phyloP scores from a whole-genome alignment of 2,113 vertebrate genomes.

The Butorides virescens region DNA sequence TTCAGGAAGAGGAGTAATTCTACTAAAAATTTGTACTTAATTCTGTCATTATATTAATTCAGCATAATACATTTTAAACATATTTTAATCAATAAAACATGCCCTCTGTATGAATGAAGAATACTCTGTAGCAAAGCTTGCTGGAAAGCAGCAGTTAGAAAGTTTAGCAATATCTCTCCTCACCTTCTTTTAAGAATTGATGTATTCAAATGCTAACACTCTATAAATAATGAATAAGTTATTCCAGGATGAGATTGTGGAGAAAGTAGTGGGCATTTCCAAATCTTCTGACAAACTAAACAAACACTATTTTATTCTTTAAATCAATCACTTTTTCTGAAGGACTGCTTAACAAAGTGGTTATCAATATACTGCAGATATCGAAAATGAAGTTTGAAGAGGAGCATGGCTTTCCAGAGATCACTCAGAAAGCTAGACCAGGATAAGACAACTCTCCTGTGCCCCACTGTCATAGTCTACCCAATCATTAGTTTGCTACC shows the following conservation, averaged over 20 bases:
- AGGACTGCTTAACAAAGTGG: neutral
- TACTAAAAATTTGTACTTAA: neutral
- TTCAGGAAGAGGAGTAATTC: neutral
- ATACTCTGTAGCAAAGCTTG: neutral
- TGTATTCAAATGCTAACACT: neutral
- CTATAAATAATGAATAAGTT: neutral
- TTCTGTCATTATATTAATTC: neutral
- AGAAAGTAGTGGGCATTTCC: neutral
- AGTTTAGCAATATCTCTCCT: neutral
- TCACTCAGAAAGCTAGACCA: neutral
- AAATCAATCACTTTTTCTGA: neutral
- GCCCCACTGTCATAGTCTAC: neutral
- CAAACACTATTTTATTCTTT: neutral
- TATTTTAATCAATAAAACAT: constrained; percentile 43
- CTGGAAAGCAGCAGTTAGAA: neutral
- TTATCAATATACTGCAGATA: neutral
- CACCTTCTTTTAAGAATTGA: neutral
- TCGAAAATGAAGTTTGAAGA: neutral
- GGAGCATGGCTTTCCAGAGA: neutral
- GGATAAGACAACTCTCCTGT: neutral
- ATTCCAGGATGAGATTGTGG: neutral
- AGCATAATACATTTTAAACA: neutral
- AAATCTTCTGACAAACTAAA: neutral
- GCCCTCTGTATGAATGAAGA: neutral
- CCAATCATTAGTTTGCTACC: neutral